Base-by-base conservation (phyloP, 2,888 invertebrate genomes). In the Trisateles emortualis region DNA sequence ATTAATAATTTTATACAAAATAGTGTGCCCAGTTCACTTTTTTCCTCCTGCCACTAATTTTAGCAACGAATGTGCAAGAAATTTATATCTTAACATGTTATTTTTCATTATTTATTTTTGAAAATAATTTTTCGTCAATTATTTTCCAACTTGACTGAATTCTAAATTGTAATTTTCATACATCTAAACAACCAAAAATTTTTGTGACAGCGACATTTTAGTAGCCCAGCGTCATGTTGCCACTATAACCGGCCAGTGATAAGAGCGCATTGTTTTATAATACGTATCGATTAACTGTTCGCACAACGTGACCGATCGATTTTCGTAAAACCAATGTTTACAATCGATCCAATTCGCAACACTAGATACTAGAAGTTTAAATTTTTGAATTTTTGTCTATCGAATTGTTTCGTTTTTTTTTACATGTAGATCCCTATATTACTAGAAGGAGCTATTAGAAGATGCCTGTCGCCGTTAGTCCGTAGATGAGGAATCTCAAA, bases 211-310 rank as follows among this genome's bases (percentile, higher is more conserved):
- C 81, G 72, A 39, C 81, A 81, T 87, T 64, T 87, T 90, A 89
- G 65, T 59, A 78, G 56, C 67, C 64, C 81, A 72, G 86, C 79
- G 75, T 88, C 86, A 76, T 75, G 74, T 88, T 85, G 83, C 86
- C 78, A 69, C 76, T 78, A 84, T 88, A 88, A 88, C 84, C 76
- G 38, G 83, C 68, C 59, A 72, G 81, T 86, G 91, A 88, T 90
- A 90, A 90, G 89, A 81, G 83, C 54, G 85, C 86, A 90, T 90
- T 90, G 91, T 90, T 87, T 86, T 86, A 81, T 80, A 83, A 84
- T 86, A 81, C 65, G 62, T 82, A 84, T 86, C 86, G 82, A 87
- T 87, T 87, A 83, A 79, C 82, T 80, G 73, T 69, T 78, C 74
- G 76, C 58, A 79, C 75, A 63, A 79, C 78, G 78, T 79, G 79